Base-by-base conservation (phyloP, 1,140 invertebrate species). In the Mycetomoellerius zeteki region DNA sequence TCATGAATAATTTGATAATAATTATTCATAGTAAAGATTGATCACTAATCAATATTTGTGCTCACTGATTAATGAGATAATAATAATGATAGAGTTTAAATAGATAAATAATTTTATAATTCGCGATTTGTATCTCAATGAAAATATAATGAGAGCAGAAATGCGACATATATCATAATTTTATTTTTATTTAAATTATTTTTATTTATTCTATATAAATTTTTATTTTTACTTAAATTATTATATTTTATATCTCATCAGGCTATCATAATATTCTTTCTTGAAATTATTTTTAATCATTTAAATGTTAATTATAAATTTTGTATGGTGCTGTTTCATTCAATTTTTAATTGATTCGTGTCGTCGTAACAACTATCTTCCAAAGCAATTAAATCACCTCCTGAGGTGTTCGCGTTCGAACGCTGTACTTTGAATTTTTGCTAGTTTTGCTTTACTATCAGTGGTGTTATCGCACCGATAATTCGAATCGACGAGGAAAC, bases 401-500 rank as follows among this genome's bases (percentile, higher is more conserved):
- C 19, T 7, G 50, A 52, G n/a, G 16, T 58, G 24, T 50, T 47
- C 21, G 8, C 24, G 19, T 50, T 43, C 30, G 43, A 60, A 73
- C 24, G 19, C 2, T 24, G 16, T 8, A 43, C 37, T 47, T 12
- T 12, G 54, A 37, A 27, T 84, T 73, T 60, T 84, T 75, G 19
- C 12, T 82, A 33, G 30, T 54, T 54, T 69, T 69, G 27, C 65
- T 6, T 3, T n/a, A 24, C 54, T 14, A 14, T 21, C 19, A 30
- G 2, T 27, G 8, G n/a, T 65, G 54, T 75, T 73, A 84, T 73
- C 54, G 21, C 69, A 24, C 69, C 54, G 69, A 75, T 75, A 84
- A 84, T 84, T 84, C 54, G 80, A 75, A 75, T 73, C 37, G 69
- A 84, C 43, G 69, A 21, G 58, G 47, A 50, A 80, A 52, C 27